These are phyloP conservation scores for Clistopyga incitator DNA, from an alignment of 2,888 invertebrate genomes.

Conservation along the genomic window DNA sequence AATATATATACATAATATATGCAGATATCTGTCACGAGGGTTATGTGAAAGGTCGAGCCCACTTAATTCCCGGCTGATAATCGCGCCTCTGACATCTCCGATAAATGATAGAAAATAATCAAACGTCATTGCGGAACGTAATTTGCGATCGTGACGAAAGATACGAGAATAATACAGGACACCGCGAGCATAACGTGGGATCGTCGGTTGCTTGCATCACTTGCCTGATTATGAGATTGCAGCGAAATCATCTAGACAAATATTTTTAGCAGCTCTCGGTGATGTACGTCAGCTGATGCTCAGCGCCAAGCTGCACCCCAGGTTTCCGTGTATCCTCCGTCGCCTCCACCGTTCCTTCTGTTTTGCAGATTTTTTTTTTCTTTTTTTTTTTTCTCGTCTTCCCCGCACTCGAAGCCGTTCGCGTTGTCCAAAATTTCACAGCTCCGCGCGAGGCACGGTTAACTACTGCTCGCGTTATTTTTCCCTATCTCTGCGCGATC, in stretches of 20 bases:
- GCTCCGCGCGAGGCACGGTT: slow-evolving; percentile 35
- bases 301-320: not conserved
- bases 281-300: slow-evolving; percentile 52
- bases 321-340: not conserved
- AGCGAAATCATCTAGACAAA: slow-evolving; percentile 79
- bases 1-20: not conserved
- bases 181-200: slow-evolving; percentile 7
- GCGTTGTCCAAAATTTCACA: slow-evolving; percentile 18
- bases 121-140: slow-evolving; percentile 2
- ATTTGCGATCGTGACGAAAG: slow-evolving; percentile 22
- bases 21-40: slow-evolving; percentile 12
- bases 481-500: slow-evolving; percentile 31
- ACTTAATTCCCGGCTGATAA: not conserved
- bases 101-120: not conserved
- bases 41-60: slow-evolving; percentile 32
- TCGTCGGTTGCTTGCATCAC: slow-evolving; percentile 68
- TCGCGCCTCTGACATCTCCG: not conserved
- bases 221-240: slow-evolving; percentile 82
- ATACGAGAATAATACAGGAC: slow-evolving; percentile 45
- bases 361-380: slow-evolving; percentile 47
- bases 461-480: slow-evolving; percentile 45
- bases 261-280: slow-evolving; percentile 15
- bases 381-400: too few species aligned
- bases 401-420: not conserved
- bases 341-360: slow-evolving; percentile 4